Evolutionary conservation across 1,140 invertebrate genomes (phyloP).

Genomic region (Drosophila carrolli): DNA sequence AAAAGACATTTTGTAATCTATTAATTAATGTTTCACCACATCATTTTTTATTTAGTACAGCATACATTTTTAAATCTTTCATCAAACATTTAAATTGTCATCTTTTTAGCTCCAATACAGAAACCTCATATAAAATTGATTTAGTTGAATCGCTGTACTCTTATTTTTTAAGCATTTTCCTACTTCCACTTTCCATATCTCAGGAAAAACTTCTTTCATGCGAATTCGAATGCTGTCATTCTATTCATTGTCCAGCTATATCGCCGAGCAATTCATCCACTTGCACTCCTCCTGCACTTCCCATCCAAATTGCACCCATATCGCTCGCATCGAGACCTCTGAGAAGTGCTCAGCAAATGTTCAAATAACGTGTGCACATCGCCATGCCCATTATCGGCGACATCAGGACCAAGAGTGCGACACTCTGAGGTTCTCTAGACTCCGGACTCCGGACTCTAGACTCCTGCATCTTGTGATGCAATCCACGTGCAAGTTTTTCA

Average conservation of each 20-base stretch:
- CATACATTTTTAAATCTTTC: too few relatives aligned
- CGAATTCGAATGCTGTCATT: constrained; percentile 13
- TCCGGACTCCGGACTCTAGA: neutral
- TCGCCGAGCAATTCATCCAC: neutral
- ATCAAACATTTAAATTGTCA: too few relatives aligned
- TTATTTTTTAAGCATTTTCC: neutral
- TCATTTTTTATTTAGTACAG: too few relatives aligned
- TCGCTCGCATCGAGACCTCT: constrained; percentile 49
- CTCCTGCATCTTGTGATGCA: constrained; percentile 68
- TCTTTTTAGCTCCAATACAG: too few relatives aligned
- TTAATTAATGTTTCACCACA: too few relatives aligned
- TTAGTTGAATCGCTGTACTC: too few relatives aligned
- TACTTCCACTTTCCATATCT: neutral
- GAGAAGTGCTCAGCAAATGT: constrained; percentile 65
- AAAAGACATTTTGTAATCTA: too few relatives aligned
- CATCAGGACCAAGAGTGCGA: constrained; percentile 51
- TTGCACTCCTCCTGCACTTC: neutral
- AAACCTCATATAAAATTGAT: too few relatives aligned
- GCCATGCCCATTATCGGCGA: constrained; percentile 77
- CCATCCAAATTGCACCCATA: constrained; percentile 41
- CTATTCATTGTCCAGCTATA: constrained; percentile 3
- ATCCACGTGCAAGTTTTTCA: constrained; percentile 77
- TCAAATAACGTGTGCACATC: constrained; percentile 77
- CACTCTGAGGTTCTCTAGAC: constrained; percentile 22
- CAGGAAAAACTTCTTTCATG: neutral